These are phyloP conservation scores for Dasypolia templi DNA, from an alignment of 2,888 invertebrate species.

Conservation along the genomic window DNA sequence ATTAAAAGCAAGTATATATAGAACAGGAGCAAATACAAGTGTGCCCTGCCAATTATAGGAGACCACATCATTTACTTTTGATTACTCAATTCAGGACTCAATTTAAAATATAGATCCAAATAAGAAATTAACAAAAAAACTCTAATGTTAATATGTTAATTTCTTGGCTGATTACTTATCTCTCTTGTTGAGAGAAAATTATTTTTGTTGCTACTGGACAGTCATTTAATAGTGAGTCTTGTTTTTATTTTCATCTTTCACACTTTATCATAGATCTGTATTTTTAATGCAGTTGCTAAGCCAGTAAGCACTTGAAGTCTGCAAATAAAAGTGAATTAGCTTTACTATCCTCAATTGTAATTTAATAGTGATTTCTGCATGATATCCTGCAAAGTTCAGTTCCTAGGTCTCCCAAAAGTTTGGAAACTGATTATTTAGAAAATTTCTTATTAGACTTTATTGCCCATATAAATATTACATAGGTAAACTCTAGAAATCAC, in stretches of 20 bases:
- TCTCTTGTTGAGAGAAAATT: neutral
- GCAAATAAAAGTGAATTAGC: slow-evolving; percentile 5
- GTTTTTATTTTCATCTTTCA: neutral
- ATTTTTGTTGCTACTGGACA: neutral
- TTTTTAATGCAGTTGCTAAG: neutral
- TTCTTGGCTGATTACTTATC: neutral
- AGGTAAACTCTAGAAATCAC: slow-evolving; percentile 3
- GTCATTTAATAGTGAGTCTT: neutral
- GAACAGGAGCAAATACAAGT: neutral
- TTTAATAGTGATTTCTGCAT: neutral
- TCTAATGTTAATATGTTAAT: neutral
- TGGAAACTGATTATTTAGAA: neutral
- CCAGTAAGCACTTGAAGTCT: neutral
- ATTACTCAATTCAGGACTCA: neutral
- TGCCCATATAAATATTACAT: neutral
- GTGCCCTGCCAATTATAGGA: neutral
- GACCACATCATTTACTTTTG: neutral
- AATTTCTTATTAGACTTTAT: neutral
- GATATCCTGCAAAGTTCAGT: neutral
- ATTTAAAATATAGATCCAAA: no score
- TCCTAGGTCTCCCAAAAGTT: neutral
- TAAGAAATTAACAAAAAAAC: neutral
- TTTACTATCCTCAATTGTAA: no score
- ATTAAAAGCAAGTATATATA: no score
- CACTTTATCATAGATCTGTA: neutral